Evolutionary conservation across 2,888 invertebrate species (phyloP).

Genomic region (Ochropacha duplaris): DNA sequence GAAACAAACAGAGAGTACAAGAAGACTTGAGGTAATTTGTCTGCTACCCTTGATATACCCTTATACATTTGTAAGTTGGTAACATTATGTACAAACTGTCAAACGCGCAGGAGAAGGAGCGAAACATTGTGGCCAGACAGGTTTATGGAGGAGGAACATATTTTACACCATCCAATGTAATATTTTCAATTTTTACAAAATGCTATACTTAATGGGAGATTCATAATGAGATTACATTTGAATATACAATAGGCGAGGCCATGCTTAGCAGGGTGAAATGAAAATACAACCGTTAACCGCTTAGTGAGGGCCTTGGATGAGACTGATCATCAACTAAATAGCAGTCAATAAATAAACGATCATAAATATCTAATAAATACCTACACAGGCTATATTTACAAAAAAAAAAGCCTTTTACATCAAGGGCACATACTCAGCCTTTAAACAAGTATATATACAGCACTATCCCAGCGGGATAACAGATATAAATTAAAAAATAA

Average conservation of each 20-base stretch:
- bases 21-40: background rate
- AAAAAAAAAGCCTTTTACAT: constrained; percentile 71
- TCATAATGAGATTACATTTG: constrained; percentile 77
- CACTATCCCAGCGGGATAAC: constrained; percentile 79
- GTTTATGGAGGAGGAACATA: constrained; percentile 46
- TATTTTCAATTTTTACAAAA: constrained; percentile 67
- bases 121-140: constrained; percentile 8
- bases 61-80: background rate
- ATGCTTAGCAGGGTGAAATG: constrained; percentile 78
- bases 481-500: constrained; percentile 81
- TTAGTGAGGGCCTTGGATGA: constrained; percentile 66
- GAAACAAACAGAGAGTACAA: constrained; percentile 27
- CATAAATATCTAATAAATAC: constrained; percentile 84
- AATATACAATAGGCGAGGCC: constrained; percentile 73
- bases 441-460: constrained; percentile 80
- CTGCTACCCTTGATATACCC: background rate
- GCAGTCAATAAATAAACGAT: constrained; percentile 84
- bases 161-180: constrained; percentile 78
- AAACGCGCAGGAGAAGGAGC: background rate
- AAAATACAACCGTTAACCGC: constrained; percentile 74
- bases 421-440: constrained; percentile 75
- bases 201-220: constrained; percentile 67
- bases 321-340: constrained; percentile 76
- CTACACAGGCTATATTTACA: constrained; percentile 82
- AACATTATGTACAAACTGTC: background rate